Percentiles rank a stretch among this genome's conserved stretches.
Evolutionary conservation across 2,113 vertebrate genomes (phyloP).

Genomic region (Ptyas mucosa): DNA sequence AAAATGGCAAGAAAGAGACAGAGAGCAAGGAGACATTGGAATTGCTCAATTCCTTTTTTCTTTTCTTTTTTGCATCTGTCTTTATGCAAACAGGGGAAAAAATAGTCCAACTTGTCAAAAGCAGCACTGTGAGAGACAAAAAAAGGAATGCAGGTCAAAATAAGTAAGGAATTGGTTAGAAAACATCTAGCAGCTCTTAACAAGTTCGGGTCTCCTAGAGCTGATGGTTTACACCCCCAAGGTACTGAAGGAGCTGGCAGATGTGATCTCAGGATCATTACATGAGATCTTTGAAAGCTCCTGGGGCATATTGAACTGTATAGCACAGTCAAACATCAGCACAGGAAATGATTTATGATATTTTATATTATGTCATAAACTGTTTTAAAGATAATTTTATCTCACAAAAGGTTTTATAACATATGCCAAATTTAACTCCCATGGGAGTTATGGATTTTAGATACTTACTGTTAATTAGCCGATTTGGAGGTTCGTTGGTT

Average conservation of each 20-base stretch:
- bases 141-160: background rate
- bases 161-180: background rate
- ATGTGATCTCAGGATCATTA: background rate
- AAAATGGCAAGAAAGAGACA: background rate
- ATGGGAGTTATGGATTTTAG: background rate
- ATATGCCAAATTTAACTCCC: background rate
- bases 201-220: background rate
- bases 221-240: background rate
- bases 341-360: background rate
- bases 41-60: background rate
- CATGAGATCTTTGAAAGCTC: background rate
- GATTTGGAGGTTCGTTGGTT: background rate
- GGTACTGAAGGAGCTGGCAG: background rate
- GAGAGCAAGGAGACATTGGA: background rate
- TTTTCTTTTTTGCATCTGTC: background rate
- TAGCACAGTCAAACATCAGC: background rate
- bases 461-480: background rate
- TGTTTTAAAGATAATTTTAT: background rate
- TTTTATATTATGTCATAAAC: background rate
- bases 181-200: background rate
- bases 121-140: background rate
- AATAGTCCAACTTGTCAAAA: background rate
- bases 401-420: background rate
- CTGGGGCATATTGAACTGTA: background rate
- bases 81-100: background rate